Evolutionary conservation across 2,113 vertebrate genomes (phyloP).

Genomic region (Heterochromis multidens): DNA sequence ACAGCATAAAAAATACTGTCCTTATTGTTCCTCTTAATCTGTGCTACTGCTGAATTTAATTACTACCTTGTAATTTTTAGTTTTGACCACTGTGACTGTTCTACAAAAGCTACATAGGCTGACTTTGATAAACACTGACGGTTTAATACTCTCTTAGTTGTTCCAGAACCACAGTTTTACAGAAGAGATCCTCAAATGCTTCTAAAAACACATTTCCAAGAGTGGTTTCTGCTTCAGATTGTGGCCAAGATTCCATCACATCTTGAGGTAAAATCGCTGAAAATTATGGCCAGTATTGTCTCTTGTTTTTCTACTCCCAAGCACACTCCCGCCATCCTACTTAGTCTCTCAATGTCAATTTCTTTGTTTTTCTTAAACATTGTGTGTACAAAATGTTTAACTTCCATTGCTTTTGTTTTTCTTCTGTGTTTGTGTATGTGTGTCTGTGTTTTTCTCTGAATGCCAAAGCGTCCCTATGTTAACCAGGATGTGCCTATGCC

Average conservation of each 20-base stretch:
- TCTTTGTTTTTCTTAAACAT: slow-evolving; percentile 1
- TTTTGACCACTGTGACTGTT: neutral
- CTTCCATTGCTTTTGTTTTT: slow-evolving; percentile 2
- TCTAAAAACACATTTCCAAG: neutral
- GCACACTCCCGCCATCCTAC: neutral
- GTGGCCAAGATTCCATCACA: neutral
- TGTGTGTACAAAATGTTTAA: neutral
- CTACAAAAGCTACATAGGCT: neutral
- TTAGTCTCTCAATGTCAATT: neutral
- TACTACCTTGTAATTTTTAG: neutral
- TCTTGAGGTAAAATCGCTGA: neutral
- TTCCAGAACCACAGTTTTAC: neutral
- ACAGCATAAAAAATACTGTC: neutral
- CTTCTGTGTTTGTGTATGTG: neutral
- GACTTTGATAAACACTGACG: neutral
- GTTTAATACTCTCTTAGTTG: neutral
- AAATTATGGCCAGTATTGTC: neutral
- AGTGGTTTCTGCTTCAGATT: neutral
- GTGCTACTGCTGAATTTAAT: neutral
- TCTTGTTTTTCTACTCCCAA: neutral
- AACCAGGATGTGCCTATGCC: slow-evolving; percentile 18
- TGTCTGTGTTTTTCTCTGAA: neutral
- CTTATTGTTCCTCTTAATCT: neutral
- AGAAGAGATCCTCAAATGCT: neutral
- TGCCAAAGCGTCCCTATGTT: neutral